Percentiles rank a stretch among this genome's conserved stretches.
Evolutionary conservation across 2,797 vertebrate genomes (phyloP).

Genomic region (Spea hammondii): DNA sequence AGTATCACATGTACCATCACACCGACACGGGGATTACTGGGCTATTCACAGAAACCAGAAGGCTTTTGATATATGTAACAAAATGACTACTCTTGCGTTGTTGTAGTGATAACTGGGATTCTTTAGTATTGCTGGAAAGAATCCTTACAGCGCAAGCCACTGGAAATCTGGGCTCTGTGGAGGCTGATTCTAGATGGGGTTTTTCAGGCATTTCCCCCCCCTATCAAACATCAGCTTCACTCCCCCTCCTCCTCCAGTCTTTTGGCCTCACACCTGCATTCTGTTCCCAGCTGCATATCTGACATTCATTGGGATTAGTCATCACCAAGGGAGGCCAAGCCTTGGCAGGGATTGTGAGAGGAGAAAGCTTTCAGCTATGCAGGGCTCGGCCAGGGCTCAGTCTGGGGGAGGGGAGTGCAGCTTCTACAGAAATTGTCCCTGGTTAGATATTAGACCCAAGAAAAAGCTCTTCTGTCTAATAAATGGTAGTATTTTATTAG

Average conservation of each 20-base stretch:
- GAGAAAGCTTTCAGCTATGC: constrained; percentile 54
- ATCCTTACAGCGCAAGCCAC: not conserved
- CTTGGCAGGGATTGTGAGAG: constrained; percentile 50
- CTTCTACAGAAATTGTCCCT: constrained; percentile 35
- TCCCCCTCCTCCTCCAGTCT: constrained; percentile 1
- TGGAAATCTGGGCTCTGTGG: not conserved
- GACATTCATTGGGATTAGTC: constrained; percentile 51
- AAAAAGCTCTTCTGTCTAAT: too few species aligned
- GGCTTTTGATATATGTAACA: not conserved
- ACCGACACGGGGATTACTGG: not conserved
- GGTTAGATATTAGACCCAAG: too few species aligned
- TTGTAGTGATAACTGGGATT: too few species aligned
- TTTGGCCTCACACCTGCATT: constrained; percentile 42
- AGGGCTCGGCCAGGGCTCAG: constrained; percentile 45
- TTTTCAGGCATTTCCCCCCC: not conserved
- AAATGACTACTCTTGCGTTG: too few species aligned
- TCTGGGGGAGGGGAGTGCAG: constrained; percentile 44
- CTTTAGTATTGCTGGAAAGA: not conserved
- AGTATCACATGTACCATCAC: not conserved
- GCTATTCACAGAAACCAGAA: not conserved
- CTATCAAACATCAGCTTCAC: constrained; percentile 11
- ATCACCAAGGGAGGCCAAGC: constrained; percentile 46
- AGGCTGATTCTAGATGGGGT: not conserved
- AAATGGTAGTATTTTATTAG: too few species aligned
- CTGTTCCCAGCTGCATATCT: constrained; percentile 52